Base-by-base conservation (phyloP, 2,888 invertebrate species). In the Phorcus lineatus region DNA sequence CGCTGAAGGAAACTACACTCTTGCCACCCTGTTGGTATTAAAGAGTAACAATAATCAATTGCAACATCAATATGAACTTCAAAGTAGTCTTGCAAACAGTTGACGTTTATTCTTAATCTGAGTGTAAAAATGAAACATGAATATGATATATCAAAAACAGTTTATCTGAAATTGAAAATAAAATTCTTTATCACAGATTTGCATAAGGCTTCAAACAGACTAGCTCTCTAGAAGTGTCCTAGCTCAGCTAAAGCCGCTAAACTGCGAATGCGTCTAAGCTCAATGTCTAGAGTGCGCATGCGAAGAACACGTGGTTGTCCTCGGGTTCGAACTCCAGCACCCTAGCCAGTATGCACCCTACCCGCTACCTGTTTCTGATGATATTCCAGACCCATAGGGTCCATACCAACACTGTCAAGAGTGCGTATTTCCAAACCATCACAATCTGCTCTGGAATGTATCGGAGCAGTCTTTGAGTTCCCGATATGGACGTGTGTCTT, bases 261-360 rank as follows among this genome's bases (percentile, higher is more conserved):
- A 16, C 40, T 70, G 40, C 40, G 31, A n/a, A 70, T 70, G 70
- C 36, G 40, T n/a, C 70, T 70, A 40, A 62, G 62, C 62, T 70
- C 70, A 70, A 70, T 70, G n/a, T 31, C 40, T 19, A 70, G 31
- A 19, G 40, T 70, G 36, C 70, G 40, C 70, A 70, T 19, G 70
- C 70, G 70, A 2, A 70, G 19, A 17, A 70, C n/a, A 70, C 70
- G 70, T 3, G 13, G 70, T 19, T 31, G 40, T 17, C 70, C 36
- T 31, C 17, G 19, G 19, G 40, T 19, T 36, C 70, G 70, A 19
- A 40, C 40, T 11, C 70, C 70, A 70, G 70, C 40, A 19, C 70
- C 70, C 70, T 70, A 70, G 70, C 70, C 70, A 36, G 19, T 70
- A 40, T 36, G 70, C 19, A 70, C 31, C 31, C 70, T 36, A 36